phyloP scores from a whole-genome alignment of 2,888 invertebrate species.

The Mamestra brassicae region DNA sequence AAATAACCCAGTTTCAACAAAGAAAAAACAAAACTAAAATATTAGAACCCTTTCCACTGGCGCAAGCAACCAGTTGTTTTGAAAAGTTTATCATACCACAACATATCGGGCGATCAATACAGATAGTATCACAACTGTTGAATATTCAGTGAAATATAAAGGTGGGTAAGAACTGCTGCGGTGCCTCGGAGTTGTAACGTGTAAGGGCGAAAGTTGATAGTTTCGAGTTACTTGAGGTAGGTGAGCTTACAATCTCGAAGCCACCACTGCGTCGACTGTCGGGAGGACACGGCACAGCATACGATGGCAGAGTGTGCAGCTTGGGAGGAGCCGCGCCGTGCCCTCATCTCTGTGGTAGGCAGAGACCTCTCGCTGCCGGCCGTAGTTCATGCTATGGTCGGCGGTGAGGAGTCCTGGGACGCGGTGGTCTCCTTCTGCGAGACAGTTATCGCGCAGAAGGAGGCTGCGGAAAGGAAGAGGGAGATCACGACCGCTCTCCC shows the following conservation, averaged over 20 bases:
- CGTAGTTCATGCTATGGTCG: too few relatives aligned
- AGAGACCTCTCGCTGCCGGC: too few relatives aligned
- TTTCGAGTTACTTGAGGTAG: not conserved
- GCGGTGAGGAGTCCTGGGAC: too few relatives aligned
- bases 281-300: too few relatives aligned
- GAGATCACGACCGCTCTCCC: too few relatives aligned
- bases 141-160: slow-evolving; percentile 24
- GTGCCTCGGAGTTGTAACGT: not conserved
- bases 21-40: not conserved
- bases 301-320: too few relatives aligned
- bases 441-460: too few relatives aligned
- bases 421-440: too few relatives aligned
- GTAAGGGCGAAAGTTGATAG: slow-evolving; percentile 13
- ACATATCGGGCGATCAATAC: slow-evolving; percentile 1
- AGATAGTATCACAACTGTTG: slow-evolving; percentile 12
- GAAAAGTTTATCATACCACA: slow-evolving; percentile 8
- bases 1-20: not conserved
- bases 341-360: too few relatives aligned
- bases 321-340: too few relatives aligned
- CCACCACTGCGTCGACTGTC: too few relatives aligned
- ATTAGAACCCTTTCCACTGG: not conserved
- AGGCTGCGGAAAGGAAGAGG: too few relatives aligned
- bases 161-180: slow-evolving; percentile 11
- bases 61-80: slow-evolving; percentile 11
- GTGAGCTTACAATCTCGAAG: not conserved